Evolutionary conservation across 2,797 vertebrate species (phyloP).

Genomic region (Microctenopoma stevenorrisi): DNA sequence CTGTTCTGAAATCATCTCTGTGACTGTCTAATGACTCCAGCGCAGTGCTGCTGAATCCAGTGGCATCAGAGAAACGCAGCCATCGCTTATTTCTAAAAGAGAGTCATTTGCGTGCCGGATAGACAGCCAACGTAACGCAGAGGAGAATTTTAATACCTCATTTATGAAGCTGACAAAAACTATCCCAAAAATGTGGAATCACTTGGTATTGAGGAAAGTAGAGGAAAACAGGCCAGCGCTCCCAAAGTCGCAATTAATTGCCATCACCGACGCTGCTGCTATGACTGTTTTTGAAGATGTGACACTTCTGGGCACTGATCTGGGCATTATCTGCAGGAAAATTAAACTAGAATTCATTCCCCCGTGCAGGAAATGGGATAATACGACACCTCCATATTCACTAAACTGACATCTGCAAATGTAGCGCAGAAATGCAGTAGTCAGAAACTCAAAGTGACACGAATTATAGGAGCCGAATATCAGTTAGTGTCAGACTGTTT

Average conservation of each 20-base stretch:
- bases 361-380: conserved; percentile 25
- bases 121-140: conserved; percentile 38
- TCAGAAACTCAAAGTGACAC: conserved; percentile 32
- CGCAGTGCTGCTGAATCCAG: conserved; percentile 47
- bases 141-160: conserved; percentile 56
- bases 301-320: conserved; percentile 64
- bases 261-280: conserved; percentile 24
- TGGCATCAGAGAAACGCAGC: conserved; percentile 49
- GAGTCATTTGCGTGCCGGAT: conserved; percentile 46
- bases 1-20: conserved; percentile 62
- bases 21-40: conserved; percentile 61
- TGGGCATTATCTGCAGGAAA: conserved; percentile 44
- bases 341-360: conserved; percentile 44
- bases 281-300: conserved; percentile 50
- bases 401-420: conserved; percentile 46
- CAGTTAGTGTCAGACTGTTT: conserved; percentile 4
- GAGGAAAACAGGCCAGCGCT: conserved; percentile 45
- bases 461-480: conserved; percentile 27
- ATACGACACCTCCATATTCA: conserved; percentile 54
- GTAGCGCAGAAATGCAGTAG: conserved; percentile 23
- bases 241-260: conserved; percentile 52
- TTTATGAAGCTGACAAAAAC: conserved; percentile 58
- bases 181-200: conserved; percentile 46
- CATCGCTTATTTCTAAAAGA: conserved; percentile 59
- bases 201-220: conserved; percentile 29